A percentile compares a stretch with the other conserved stretches of the same genome.
These are phyloP conservation scores for Perodicticus potto DNA, from an alignment of 2,797 vertebrate species.

Conservation along the genomic window DNA sequence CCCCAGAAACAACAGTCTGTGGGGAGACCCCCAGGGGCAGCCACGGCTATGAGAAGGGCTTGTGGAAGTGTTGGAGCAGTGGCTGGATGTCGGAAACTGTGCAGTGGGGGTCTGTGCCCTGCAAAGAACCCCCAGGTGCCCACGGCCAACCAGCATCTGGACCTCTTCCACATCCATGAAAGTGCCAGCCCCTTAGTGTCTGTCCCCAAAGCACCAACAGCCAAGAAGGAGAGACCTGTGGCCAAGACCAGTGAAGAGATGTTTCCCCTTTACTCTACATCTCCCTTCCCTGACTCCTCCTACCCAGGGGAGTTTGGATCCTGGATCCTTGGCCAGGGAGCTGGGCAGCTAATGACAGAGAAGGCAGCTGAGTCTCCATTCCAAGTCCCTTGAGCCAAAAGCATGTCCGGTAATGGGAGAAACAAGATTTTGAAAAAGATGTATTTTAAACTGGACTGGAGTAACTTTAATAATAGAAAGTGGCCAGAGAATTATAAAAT, in stretches of 20 bases:
- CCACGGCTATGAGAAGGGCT: not conserved
- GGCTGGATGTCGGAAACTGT: not conserved
- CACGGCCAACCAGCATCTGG: not conserved
- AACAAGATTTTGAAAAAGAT: not conserved
- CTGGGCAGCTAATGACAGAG: not conserved
- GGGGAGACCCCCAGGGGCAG: not conserved
- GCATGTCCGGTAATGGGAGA: not conserved
- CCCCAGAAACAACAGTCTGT: not conserved
- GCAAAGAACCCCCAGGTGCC: not conserved
- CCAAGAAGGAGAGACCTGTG: not conserved
- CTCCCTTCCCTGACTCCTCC: constrained; percentile 13
- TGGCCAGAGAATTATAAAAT: constrained; percentile 14
- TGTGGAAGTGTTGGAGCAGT: not conserved
- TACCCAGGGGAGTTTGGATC: not conserved
- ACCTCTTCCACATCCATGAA: not conserved
- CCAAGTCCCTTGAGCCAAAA: constrained; percentile 23
- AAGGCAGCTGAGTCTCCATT: not conserved
- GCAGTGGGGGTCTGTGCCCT: too few species aligned
- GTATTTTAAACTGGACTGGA: not conserved
- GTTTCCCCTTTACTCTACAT: constrained; percentile 47
- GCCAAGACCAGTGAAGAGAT: not conserved
- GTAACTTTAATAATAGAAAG: constrained; percentile 50
- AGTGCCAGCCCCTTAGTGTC: not conserved
- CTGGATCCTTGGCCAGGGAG: not conserved
- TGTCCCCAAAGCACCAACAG: constrained; percentile 1